A percentile compares a stretch with the other conserved stretches of the same genome.
Evolutionary conservation across 2,113 vertebrate species (phyloP).

Genomic region (Glaucomys volans): DNA sequence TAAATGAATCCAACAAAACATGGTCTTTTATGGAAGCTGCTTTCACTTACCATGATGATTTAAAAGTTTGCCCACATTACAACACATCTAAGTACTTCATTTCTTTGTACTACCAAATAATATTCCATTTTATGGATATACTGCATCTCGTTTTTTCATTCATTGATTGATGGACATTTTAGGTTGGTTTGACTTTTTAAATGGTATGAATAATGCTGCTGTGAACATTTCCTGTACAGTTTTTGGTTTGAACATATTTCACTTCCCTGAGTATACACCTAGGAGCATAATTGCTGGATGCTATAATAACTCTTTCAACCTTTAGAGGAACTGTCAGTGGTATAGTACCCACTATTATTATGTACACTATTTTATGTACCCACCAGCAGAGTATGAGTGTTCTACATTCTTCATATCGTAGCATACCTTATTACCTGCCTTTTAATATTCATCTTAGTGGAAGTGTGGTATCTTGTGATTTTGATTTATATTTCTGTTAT

Average conservation of each 20-base stretch:
- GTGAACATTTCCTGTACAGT: neutral
- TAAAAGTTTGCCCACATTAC: neutral
- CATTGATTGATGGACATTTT: neutral
- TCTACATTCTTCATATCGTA: neutral
- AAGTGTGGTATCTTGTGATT: neutral
- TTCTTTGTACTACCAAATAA: constrained; percentile 15
- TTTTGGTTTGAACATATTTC: neutral
- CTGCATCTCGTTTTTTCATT: neutral
- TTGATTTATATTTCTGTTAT: neutral
- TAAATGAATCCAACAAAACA: neutral
- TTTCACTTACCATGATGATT: neutral
- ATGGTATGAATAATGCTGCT: neutral
- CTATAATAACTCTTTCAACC: neutral
- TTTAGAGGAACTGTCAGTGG: neutral
- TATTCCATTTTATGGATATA: neutral
- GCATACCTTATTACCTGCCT: neutral
- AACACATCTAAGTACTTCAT: neutral
- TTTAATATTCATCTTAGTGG: neutral
- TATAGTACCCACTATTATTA: too few relatives aligned
- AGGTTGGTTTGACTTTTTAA: neutral
- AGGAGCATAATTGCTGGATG: neutral
- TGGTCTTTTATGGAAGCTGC: neutral
- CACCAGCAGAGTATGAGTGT: neutral
- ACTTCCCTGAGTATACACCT: neutral
- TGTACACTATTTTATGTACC: neutral